Base-by-base conservation (phyloP, 2,113 vertebrate genomes). In the Planiliza haematocheilus region DNA sequence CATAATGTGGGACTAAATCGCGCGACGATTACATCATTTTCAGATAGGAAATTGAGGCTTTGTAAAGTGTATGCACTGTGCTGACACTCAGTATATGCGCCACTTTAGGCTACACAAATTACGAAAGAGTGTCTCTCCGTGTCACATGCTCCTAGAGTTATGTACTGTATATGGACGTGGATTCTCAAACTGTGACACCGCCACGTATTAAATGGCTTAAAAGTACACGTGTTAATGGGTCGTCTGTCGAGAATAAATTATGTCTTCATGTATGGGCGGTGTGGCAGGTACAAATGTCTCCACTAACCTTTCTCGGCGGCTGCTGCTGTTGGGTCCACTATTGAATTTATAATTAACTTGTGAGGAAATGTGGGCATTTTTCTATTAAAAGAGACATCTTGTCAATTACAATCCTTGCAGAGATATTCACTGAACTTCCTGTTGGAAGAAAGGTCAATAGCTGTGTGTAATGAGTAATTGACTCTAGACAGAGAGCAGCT, bases 401-500 rank as follows among this genome's bases (percentile, higher is more conserved):
- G 94, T 94, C 94, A 94, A 94, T 94, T 94, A 93, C 90, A 93
- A 90, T 92, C 90, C 92, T 91, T 58, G 88, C 87, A 87, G 85
- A 93, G 89, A 93, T 92, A 92, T 91, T 93, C 85, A 86, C 85
- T 91, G 93, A 92, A 93, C 92, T 94, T 94, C 91, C 91, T 92
- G 91, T 93, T 91, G 88, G 90, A 91, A 89, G 90, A 94, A 94
- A 94, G 93, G 94, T 94, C 94, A 94, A 94, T 94, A 93, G 91
- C 93, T 81, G 81, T 86, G 90, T 89, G 91, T 93, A 94, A 93
- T 93, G 93, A 94, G 91, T 94, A 93, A 94, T 93, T 94, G 93
- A 94, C 91, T 94, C 84, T 84, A 90, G 89, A 87, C 88, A 87
- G 90, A 84, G 89, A 89, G 87, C 85, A 81, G 91, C 86, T 83